A percentile compares a stretch with the other conserved stretches of the same genome.
Evolutionary conservation across 2,113 vertebrate species (phyloP).

Genomic region (Aptenodytes forsteri): DNA sequence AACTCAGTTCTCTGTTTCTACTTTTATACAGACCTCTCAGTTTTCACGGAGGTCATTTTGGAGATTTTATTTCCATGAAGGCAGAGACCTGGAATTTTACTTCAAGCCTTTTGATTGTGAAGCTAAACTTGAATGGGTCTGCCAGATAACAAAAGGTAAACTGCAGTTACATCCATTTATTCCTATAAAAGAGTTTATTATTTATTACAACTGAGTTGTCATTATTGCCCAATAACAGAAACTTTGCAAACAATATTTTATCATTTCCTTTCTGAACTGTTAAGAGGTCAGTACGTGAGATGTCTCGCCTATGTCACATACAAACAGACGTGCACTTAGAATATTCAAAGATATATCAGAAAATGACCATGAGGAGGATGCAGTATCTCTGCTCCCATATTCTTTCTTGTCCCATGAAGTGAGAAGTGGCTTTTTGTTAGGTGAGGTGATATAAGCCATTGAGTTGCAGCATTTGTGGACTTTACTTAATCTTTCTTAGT

Average conservation of each 20-base stretch:
- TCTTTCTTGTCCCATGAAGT: not conserved
- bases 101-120: constrained; percentile 90
- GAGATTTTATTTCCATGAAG: constrained; percentile 40
- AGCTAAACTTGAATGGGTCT: constrained; percentile 89
- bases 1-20: not conserved
- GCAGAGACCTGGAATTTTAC: constrained; percentile 72
- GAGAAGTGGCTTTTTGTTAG: not conserved
- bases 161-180: not conserved
- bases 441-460: not conserved
- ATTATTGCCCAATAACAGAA: not conserved
- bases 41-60: constrained; percentile 51
- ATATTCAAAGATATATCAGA: not conserved
- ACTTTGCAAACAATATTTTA: not conserved
- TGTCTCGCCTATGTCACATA: not conserved
- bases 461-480: not conserved
- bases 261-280: not conserved
- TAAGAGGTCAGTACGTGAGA: not conserved
- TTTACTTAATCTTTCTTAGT: not conserved
- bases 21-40: constrained; percentile 50
- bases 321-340: not conserved
- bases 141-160: constrained; percentile 92
- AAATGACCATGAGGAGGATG: not conserved
- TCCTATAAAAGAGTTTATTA: not conserved
- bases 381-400: not conserved
- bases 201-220: not conserved